These are phyloP conservation scores for Pseudomyrmex sp. DNA, from an alignment of 1,140 invertebrate genomes.

Conservation along the genomic window DNA sequence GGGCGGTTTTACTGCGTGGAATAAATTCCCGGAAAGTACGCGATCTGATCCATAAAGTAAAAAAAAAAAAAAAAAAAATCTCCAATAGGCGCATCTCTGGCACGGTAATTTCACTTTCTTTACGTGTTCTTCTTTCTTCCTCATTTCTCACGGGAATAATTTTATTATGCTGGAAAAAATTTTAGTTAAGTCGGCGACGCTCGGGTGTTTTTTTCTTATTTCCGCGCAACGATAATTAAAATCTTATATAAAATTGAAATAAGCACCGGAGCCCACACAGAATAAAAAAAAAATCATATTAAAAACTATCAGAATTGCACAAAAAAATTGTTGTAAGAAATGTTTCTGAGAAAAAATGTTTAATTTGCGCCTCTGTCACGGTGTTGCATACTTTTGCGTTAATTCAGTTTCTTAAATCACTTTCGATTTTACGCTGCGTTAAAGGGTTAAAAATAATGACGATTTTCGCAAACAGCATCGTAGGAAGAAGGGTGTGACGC, in stretches of 20 bases:
- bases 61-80: slow-evolving; percentile 37
- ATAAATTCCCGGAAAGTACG: slow-evolving; percentile 68
- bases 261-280: too few species aligned
- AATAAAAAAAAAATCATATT: background rate
- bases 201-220: slow-evolving; percentile 11
- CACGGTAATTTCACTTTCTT: slow-evolving; percentile 66
- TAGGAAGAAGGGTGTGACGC: slow-evolving; percentile 38
- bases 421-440: background rate
- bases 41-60: slow-evolving; percentile 72
- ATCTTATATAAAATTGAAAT: background rate
- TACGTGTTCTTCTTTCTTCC: slow-evolving; percentile 25
- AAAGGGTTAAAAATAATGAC: slow-evolving; percentile 31
- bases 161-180: slow-evolving; percentile 47
- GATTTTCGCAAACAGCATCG: slow-evolving; percentile 35
- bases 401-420: slow-evolving; percentile 5
- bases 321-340: background rate
- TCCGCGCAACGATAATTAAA: slow-evolving; percentile 23
- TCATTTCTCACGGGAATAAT: slow-evolving; percentile 53
- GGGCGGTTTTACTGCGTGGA: slow-evolving; percentile 67
- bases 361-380: background rate
- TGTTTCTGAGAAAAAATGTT: background rate
- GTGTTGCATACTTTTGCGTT: background rate
- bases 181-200: slow-evolving; percentile 17
- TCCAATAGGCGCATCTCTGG: slow-evolving; percentile 58
- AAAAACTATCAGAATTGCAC: background rate